These are phyloP conservation scores for Hepsetus odoe DNA, from an alignment of 2,113 vertebrate genomes.

Conservation along the genomic window DNA sequence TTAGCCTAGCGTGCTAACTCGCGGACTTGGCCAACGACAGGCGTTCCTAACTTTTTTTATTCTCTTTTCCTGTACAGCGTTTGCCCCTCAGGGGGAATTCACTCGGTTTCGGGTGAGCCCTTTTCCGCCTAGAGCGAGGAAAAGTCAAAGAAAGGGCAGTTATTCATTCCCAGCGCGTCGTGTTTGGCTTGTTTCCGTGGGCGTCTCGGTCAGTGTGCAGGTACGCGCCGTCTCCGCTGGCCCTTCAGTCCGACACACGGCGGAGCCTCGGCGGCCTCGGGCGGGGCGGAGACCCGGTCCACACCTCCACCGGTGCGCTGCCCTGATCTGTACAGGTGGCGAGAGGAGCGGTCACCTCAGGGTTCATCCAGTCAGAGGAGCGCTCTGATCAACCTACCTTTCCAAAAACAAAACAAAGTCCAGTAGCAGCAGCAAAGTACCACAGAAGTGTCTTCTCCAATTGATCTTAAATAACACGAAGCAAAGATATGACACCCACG, in stretches of 20 bases:
- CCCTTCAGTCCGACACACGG: background rate
- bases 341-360: too few species aligned
- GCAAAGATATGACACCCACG: too few species aligned
- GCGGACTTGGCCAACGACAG: background rate
- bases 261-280: background rate
- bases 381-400: too few species aligned
- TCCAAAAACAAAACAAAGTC: too few species aligned
- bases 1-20: slow-evolving; percentile 2
- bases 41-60: background rate
- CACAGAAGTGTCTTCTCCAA: too few species aligned
- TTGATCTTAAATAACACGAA: too few species aligned
- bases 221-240: background rate
- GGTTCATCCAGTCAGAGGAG: too few species aligned
- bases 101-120: background rate
- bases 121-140: background rate
- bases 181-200: background rate
- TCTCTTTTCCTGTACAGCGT: too few species aligned
- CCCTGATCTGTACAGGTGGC: too few species aligned
- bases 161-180: background rate
- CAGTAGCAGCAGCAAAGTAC: too few species aligned
- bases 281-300: background rate
- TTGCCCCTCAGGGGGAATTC: background rate
- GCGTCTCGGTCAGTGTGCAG: background rate
- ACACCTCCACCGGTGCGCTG: too few species aligned
- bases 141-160: background rate